Conservation (phyloP, 92 coral and sea anemone genomes). For the Paragorgia papillata region DNA sequence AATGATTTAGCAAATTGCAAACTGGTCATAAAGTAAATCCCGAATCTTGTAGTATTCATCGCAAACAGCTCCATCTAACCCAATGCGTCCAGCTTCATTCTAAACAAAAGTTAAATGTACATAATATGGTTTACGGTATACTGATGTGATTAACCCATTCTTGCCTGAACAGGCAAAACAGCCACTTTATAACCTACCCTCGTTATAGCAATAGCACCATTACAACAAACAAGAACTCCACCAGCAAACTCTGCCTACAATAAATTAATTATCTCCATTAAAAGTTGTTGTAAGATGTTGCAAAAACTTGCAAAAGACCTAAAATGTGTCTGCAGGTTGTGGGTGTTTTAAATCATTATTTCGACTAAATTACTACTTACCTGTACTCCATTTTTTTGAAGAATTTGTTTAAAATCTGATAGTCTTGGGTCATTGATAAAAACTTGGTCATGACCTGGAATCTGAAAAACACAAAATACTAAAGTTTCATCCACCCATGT, state of each 20-base stretch:
- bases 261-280: not conserved
- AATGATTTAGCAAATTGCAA: constrained; percentile 54
- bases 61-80: constrained; percentile 96
- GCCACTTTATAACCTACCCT: constrained; percentile 77
- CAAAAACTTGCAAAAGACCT: too few relatives aligned
- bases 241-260: constrained; percentile 92
- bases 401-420: constrained; percentile 97
- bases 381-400: constrained; percentile 89
- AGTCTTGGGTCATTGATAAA: constrained; percentile 96
- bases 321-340: too few relatives aligned
- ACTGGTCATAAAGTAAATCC: constrained; percentile 87
- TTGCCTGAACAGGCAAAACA: too few relatives aligned
- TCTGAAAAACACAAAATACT: constrained; percentile 55
- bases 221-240: constrained; percentile 89
- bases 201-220: constrained; percentile 87
- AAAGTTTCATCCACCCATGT: not conserved
- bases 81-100: constrained; percentile 99
- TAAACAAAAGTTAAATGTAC: constrained; percentile 37
- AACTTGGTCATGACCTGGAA: constrained; percentile 92
- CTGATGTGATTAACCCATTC: too few relatives aligned
- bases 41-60: constrained; percentile 98
- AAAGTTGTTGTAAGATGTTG: too few relatives aligned
- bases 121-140: not conserved
- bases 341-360: too few relatives aligned
- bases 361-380: too few relatives aligned